Evolutionary conservation across 2,888 invertebrate genomes (phyloP).

Genomic region (Cheilosia scutellata): DNA sequence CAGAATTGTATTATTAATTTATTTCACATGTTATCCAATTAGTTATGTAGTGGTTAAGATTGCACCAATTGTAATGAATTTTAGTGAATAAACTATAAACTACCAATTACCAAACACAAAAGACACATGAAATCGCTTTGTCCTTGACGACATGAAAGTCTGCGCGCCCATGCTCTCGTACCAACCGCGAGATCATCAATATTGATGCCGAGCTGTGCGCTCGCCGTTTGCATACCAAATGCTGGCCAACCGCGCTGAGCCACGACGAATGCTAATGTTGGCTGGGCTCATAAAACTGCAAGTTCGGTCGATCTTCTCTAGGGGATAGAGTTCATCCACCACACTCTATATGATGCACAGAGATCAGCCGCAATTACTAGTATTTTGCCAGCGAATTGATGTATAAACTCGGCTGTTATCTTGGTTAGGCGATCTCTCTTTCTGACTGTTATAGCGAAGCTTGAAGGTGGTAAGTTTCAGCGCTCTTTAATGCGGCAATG

Average conservation of each 20-base stretch:
- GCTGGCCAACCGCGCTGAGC: conserved; percentile 5
- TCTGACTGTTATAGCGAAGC: conserved; percentile 16
- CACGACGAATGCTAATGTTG: conserved; percentile 60
- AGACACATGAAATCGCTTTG: conserved; percentile 41
- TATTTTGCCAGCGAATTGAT: conserved; percentile 63
- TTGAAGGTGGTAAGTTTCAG: conserved; percentile 13
- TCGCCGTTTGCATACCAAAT: conserved; percentile 71
- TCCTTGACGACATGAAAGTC: conserved; percentile 71
- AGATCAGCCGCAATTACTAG: conserved; percentile 69
- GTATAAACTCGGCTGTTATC: conserved; percentile 57
- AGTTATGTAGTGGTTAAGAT: conserved; percentile 73
- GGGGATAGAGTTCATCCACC: conserved; percentile 63
- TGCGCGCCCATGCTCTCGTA: conserved; percentile 61
- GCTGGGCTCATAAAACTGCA: conserved; percentile 63
- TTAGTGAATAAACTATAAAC: conserved; percentile 65
- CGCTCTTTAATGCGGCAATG: not conserved
- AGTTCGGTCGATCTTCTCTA: conserved; percentile 55
- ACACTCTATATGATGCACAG: conserved; percentile 51
- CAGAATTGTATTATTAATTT: conserved; percentile 70
- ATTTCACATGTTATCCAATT: conserved; percentile 70
- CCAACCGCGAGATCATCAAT: conserved; percentile 63
- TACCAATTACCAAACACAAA: conserved; percentile 69
- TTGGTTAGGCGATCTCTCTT: conserved; percentile 49
- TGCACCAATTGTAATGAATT: conserved; percentile 75
- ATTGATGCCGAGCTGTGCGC: conserved; percentile 59